Percentiles rank a stretch among this genome's conserved stretches.
Conservation (phyloP, 2,113 vertebrate species). For the Psilopogon haemacephalus region DNA sequence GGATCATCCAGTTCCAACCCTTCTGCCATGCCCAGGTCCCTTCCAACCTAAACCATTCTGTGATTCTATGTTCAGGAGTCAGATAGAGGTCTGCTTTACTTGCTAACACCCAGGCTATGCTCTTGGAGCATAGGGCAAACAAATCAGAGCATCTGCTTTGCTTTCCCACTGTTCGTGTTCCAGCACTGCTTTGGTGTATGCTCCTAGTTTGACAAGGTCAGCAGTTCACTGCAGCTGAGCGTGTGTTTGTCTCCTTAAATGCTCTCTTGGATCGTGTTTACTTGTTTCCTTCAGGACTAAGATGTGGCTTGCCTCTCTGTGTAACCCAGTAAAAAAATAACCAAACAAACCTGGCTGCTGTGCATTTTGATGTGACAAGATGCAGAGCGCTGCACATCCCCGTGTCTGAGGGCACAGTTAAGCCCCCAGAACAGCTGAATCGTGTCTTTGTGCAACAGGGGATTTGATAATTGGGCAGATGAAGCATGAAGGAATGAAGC, state of each 20-base stretch:
- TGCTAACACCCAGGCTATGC: background rate
- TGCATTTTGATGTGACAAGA: slow-evolving; percentile 36
- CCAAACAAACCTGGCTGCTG: background rate
- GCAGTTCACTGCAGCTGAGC: background rate
- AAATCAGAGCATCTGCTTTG: background rate
- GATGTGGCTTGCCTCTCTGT: background rate
- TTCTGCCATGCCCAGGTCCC: too few species aligned
- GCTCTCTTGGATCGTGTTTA: background rate
- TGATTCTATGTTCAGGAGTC: background rate
- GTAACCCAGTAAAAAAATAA: background rate
- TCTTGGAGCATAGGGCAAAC: background rate
- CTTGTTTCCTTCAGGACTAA: slow-evolving; percentile 13
- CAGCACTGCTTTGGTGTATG: background rate
- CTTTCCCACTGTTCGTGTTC: background rate
- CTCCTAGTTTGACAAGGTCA: background rate
- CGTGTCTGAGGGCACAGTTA: slow-evolving; percentile 60
- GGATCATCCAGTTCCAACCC: too few species aligned
- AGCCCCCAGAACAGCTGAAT: slow-evolving; percentile 63
- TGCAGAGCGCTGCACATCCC: slow-evolving; percentile 47
- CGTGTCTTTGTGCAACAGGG: slow-evolving; percentile 51
- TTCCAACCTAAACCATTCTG: too few species aligned
- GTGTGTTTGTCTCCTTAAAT: background rate
- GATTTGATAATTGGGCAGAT: slow-evolving; percentile 71
- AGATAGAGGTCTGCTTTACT: background rate
- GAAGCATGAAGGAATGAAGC: slow-evolving; percentile 72